Base-by-base conservation (phyloP, 2,113 vertebrate genomes). In the Falco punctatus region DNA sequence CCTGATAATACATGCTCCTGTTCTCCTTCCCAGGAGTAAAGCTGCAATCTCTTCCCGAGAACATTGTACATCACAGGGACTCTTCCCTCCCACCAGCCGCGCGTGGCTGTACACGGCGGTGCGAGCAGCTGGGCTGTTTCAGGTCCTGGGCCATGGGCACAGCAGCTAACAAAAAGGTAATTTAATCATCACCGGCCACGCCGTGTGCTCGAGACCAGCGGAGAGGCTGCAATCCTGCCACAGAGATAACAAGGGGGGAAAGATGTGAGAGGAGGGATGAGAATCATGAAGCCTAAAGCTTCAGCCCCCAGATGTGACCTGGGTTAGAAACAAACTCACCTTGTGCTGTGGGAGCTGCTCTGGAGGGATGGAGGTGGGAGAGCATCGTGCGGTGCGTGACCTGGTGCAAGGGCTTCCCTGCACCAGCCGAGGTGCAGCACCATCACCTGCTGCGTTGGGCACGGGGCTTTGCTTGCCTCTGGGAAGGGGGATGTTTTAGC, bases 381-480 rank as follows among this genome's bases (percentile, higher is more conserved):
- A 28, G 20, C 38, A 6, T 6, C 1, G 2, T 13, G 0, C 1
- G 42, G 55, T 5, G 44, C 23, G 11, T 6, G 20, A 15, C 52
- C 20, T 12, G 7, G 20, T 5, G 48, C 26, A 17, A 2, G 12
- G 61, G 28, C 27, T 40, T 40, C 51, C 22, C 42, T 14, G 61
- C 51, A 19, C 28, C 7, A 2, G 10, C 4, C 14, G 7, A 5
- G 70, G 51, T 14, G 59, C 74, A 9, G 18, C 64, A 2, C 23
- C 75, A 8, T 7, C 33, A 5, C 30, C n/a, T 2, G 11, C 21
- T 10, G 48, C 11, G 30, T 13, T 0, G 1, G 26, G 21, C 57
- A 13, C 1, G 1, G 64, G 42, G 49, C 57, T 57, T 15, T 10
- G 16, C 14, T 32, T 21, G 23, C 49, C 24, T 9, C 21, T 9